A percentile compares a stretch with the other conserved stretches of the same genome.
phyloP scores from a whole-genome alignment of 2,113 vertebrate genomes.

The Cebidichthys violaceus region DNA sequence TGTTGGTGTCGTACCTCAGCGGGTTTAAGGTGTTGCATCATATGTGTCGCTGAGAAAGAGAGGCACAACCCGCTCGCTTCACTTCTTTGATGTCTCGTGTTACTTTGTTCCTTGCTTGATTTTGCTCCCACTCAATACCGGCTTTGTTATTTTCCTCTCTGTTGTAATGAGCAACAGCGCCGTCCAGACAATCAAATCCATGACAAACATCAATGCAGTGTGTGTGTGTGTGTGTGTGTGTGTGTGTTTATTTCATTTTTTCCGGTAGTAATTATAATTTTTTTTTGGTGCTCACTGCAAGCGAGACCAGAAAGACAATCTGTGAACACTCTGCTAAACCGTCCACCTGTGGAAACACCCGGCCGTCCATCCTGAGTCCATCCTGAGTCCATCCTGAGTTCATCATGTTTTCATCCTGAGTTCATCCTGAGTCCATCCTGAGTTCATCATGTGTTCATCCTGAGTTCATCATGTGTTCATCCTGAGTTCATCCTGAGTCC shows the following conservation, averaged over 20 bases:
- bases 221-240: conserved; percentile 12
- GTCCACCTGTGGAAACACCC: conserved; percentile 30
- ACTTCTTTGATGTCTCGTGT: conserved; percentile 47
- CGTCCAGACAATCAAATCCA: conserved; percentile 52
- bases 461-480: too few species aligned
- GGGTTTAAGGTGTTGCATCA: conserved; percentile 10
- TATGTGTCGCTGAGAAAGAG: conserved; percentile 17
- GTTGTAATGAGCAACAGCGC: conserved; percentile 57
- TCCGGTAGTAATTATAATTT: conserved; percentile 53
- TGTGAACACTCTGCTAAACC: neutral
- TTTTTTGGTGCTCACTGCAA: conserved; percentile 26
- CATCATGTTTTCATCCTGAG: too few species aligned
- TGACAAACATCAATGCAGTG: conserved; percentile 60
- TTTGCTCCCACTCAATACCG: conserved; percentile 49
- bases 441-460: too few species aligned
- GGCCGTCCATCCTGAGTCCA: too few species aligned
- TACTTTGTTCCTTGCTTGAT: conserved; percentile 47
- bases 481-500: too few species aligned
- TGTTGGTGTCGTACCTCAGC: neutral
- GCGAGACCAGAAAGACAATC: neutral
- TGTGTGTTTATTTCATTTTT: conserved; percentile 31
- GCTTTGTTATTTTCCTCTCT: conserved; percentile 59
- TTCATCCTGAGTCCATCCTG: too few species aligned
- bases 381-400: too few species aligned
- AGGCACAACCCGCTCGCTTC: conserved; percentile 8